Evolutionary conservation across 2,797 vertebrate genomes (phyloP).

Genomic region (Sebastes hubbsi): DNA sequence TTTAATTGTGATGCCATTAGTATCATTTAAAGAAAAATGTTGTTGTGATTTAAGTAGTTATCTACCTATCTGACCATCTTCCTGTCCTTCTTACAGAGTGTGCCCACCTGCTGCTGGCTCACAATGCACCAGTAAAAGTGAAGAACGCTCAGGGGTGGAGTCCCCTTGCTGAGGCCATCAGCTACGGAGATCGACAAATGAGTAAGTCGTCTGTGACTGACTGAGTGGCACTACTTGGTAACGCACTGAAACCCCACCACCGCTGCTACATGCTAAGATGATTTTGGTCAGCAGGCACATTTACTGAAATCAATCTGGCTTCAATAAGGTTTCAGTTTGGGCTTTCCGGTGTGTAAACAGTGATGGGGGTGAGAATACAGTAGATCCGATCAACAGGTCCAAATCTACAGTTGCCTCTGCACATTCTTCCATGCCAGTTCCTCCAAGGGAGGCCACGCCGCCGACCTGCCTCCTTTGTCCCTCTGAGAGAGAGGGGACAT

Average conservation of each 20-base stretch:
- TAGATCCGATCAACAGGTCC: conserved; percentile 28
- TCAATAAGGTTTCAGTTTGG: neutral
- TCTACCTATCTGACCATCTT: conserved; percentile 5
- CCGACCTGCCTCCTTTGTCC: conserved; percentile 52
- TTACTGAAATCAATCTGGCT: neutral
- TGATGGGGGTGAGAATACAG: neutral
- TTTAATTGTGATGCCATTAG: neutral
- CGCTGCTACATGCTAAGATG: neutral
- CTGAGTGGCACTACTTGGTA: neutral
- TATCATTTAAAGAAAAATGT: neutral
- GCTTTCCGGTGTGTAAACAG: conserved; percentile 23
- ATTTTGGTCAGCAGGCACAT: neutral
- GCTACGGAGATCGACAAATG: conserved; percentile 99
- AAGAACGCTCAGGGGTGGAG: conserved; percentile 99
- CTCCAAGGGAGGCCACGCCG: conserved; percentile 20
- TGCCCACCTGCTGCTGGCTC: conserved; percentile 97
- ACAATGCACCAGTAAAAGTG: conserved; percentile 99
- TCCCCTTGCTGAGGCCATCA: conserved; percentile 98
- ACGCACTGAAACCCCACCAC: neutral
- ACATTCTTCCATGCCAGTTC: conserved; percentile 51
- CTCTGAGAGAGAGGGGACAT: conserved; percentile 49
- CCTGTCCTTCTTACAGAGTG: conserved; percentile 87
- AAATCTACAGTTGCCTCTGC: conserved; percentile 34
- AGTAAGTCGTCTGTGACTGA: conserved; percentile 83
- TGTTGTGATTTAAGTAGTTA: neutral